Conservation (phyloP, 1,140 invertebrate species). For the Antheraea pernyi region DNA sequence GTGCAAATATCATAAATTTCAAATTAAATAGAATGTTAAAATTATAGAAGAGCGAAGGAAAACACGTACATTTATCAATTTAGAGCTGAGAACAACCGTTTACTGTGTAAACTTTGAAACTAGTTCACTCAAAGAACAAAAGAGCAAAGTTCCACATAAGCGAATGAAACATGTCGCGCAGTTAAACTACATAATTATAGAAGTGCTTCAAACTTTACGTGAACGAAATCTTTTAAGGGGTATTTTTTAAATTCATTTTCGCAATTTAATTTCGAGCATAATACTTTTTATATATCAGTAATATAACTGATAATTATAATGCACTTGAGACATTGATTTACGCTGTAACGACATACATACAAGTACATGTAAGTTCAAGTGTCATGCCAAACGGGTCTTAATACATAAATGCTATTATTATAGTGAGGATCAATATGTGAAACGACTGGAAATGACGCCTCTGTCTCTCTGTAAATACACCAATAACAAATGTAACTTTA, state of each 20-base stretch:
- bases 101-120: constrained; percentile 1
- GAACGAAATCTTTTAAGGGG: background rate
- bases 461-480: too few relatives aligned
- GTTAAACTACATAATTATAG: background rate
- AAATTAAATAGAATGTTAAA: background rate
- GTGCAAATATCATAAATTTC: too few relatives aligned
- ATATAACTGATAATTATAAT: too few relatives aligned
- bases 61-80: constrained; percentile 9
- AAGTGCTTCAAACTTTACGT: background rate
- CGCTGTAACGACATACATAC: too few relatives aligned
- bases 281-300: background rate
- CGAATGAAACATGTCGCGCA: background rate
- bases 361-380: too few relatives aligned
- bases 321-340: too few relatives aligned
- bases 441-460: too few relatives aligned
- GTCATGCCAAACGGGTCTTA: too few relatives aligned
- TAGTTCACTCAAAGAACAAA: background rate
- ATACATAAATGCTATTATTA: too few relatives aligned
- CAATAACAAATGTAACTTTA: too few relatives aligned
- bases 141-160: background rate
- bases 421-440: too few relatives aligned
- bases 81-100: background rate
- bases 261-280: background rate
- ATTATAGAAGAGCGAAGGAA: constrained; percentile 7
- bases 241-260: background rate